These are phyloP conservation scores for Artibeus lituratus DNA, from an alignment of 2,797 vertebrate genomes.

Conservation along the genomic window DNA sequence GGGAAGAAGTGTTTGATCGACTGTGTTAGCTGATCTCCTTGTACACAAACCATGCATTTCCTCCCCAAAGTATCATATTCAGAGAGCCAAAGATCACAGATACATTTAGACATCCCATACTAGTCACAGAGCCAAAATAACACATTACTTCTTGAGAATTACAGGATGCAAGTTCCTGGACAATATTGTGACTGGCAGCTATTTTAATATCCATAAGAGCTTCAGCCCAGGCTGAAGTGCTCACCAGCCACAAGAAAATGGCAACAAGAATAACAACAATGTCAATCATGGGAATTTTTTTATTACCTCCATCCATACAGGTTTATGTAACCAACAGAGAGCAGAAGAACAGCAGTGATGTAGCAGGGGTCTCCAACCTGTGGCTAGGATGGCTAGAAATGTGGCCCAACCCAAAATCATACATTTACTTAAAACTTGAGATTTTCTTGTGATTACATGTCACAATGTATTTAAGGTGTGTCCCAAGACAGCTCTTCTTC, in stretches of 20 bases:
- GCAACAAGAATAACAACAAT: conserved; percentile 86
- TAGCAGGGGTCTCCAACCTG: too few species aligned
- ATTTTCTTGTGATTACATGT: too few species aligned
- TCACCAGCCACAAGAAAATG: conserved; percentile 93
- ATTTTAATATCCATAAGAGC: conserved; percentile 91
- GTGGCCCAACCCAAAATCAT: too few species aligned
- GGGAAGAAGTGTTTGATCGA: conserved; percentile 82
- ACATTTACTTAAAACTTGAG: too few species aligned
- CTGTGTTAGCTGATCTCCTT: conserved; percentile 91
- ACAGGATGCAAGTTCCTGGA: conserved; percentile 69
- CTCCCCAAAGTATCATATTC: conserved; percentile 92
- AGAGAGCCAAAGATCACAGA: conserved; percentile 95
- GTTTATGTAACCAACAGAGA: too few species aligned
- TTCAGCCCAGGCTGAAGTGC: conserved; percentile 92
- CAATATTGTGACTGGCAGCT: conserved; percentile 79
- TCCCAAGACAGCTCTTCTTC: too few species aligned
- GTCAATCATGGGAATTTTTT: conserved; percentile 73
- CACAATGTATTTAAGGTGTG: too few species aligned
- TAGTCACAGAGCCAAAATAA: conserved; percentile 80
- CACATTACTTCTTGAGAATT: conserved; percentile 49
- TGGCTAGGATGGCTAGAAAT: too few species aligned
- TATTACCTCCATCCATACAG: too few species aligned
- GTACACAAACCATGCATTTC: conserved; percentile 94
- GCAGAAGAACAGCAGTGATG: too few species aligned
- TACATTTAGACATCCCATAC: conserved; percentile 90